Base-by-base conservation (phyloP, 1,140 invertebrate species). In the Ooceraea biroi region DNA sequence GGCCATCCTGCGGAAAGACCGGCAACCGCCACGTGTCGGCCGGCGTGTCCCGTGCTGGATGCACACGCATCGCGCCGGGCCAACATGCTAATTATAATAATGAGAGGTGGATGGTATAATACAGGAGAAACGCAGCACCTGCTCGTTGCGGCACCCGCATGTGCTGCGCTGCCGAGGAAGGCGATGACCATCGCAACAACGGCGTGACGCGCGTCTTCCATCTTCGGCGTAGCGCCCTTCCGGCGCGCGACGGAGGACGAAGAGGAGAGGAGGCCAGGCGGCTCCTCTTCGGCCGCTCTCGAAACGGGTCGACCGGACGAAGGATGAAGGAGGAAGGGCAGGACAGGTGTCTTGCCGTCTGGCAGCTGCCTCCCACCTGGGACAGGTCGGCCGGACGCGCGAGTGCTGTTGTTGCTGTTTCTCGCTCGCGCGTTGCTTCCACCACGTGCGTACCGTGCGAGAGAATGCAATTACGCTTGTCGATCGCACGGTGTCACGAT, bases 361-460 rank as follows among this genome's bases (percentile, higher is more conserved):
- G 82, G 88, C 92, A 93, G 92, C 92, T 93, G 92, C 91, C 92
- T 92, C 91, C 91, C 92, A 92, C 91, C 92, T 92, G 92, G 92
- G 89, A 90, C 82, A 72, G 66, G 27, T 25, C 12, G 60, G 71
- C 73, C 65, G 57, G 46, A 10, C 50, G 58, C 55, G 48, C 82
- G 83, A 57, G 72, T 57, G 68, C 82, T 84, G 73, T 84, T 85
- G 76, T 91, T 86, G 77, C 84, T 55, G 68, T 63, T 85, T 80
- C 76, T 69, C 76, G 36, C 65, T 57, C 36, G 36, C 50, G 48
- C 48, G 44, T 19, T 55, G 55, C n/a, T n/a, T n/a, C n/a, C n/a
- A n/a, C n/a, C n/a, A 68, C 48, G 19, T 52, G 17, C 25, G 17
- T 69, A 48, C 60, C 27, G 36, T 55, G 19, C 73, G n/a, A n/a